Percentiles rank a stretch among this genome's conserved stretches.
Evolutionary conservation across 2,113 vertebrate genomes (phyloP).

Genomic region (Zosterops lateralis): DNA sequence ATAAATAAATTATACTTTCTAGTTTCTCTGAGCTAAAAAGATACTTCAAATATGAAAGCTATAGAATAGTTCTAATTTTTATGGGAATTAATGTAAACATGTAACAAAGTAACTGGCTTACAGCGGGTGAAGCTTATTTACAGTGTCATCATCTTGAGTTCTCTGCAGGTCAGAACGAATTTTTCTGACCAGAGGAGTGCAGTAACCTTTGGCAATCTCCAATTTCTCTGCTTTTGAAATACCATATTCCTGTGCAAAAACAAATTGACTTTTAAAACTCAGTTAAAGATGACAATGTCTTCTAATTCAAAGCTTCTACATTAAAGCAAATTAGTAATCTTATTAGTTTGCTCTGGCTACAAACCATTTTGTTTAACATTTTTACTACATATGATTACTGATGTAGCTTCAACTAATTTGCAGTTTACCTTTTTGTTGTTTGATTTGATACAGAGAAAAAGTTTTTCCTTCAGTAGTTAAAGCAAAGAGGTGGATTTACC

Average conservation of each 20-base stretch:
- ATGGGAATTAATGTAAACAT: background rate
- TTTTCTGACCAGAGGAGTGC: conserved; percentile 87
- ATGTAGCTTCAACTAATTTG: background rate
- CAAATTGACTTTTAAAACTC: conserved; percentile 3
- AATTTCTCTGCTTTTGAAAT: conserved; percentile 87
- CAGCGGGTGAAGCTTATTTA: conserved; percentile 91
- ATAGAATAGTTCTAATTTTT: background rate
- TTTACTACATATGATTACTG: background rate
- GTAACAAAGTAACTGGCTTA: conserved; percentile 66
- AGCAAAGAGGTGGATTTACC: background rate
- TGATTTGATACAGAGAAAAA: background rate
- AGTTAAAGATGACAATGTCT: background rate
- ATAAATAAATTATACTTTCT: background rate
- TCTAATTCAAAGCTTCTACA: background rate
- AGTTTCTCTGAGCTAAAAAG: background rate
- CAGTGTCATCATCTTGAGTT: conserved; percentile 91
- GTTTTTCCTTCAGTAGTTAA: background rate
- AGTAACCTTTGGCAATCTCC: conserved; percentile 91
- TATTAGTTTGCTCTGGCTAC: background rate
- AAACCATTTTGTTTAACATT: background rate
- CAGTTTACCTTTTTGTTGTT: background rate
- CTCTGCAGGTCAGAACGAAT: conserved; percentile 90
- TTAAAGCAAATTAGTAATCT: background rate
- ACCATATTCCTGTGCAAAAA: conserved; percentile 83
- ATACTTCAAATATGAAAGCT: background rate